phyloP scores from a whole-genome alignment of 1,140 invertebrate genomes.

The Drosophila orena region DNA sequence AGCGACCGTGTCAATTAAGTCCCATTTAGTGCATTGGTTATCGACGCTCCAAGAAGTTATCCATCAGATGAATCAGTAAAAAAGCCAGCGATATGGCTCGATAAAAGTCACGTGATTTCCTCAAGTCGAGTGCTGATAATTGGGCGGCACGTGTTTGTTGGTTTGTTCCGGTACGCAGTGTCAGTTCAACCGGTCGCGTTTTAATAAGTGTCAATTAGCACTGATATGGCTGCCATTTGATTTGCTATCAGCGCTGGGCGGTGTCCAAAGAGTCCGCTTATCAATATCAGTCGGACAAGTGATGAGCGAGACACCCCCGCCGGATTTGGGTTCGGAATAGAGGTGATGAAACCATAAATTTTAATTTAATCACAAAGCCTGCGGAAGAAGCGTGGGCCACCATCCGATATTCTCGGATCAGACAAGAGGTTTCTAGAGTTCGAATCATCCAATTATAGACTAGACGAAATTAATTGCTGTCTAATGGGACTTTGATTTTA shows the following conservation, averaged over 20 bases:
- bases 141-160: conserved; percentile 51
- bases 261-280: conserved; percentile 37
- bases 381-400: conserved; percentile 40
- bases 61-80: conserved; percentile 3
- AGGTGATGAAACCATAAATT: conserved; percentile 69
- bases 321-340: conserved; percentile 20
- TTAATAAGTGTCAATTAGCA: conserved; percentile 77
- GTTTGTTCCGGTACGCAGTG: conserved; percentile 49
- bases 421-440: conserved; percentile 17
- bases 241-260: conserved; percentile 35
- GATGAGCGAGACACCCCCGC: conserved; percentile 39
- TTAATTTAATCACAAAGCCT: conserved; percentile 52
- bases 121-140: conserved; percentile 45
- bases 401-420: conserved; percentile 39
- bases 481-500: conserved; percentile 8
- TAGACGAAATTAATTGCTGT: conserved; percentile 31
- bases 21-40: not conserved
- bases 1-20: not conserved
- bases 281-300: conserved; percentile 47
- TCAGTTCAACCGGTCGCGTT: conserved; percentile 39
- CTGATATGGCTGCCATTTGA: conserved; percentile 55
- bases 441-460: conserved; percentile 28
- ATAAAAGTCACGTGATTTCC: conserved; percentile 45
- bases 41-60: not conserved
- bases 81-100: too few relatives aligned